Conservation (phyloP, 1,140 invertebrate species). For the Archivesica marissinica region DNA sequence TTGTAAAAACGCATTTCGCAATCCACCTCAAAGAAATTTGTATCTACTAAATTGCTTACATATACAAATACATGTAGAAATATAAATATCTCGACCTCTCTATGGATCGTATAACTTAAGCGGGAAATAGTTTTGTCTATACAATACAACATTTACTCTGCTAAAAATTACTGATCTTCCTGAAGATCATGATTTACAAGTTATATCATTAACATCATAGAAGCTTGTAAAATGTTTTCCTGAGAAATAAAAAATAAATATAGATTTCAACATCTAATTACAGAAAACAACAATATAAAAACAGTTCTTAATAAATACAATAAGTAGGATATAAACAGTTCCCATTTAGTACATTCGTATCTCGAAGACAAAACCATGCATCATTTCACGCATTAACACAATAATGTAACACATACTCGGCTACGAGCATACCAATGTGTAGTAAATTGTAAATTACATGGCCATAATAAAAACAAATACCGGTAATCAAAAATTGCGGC, state of each 20-base stretch:
- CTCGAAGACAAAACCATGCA: neutral
- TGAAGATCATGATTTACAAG: slow-evolving; percentile 15
- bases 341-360: too few relatives aligned
- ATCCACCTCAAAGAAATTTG: too few relatives aligned
- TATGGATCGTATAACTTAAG: too few relatives aligned
- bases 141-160: too few relatives aligned
- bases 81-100: too few relatives aligned
- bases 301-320: slow-evolving; percentile 28
- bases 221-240: neutral
- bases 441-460: neutral
- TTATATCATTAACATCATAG: neutral
- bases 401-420: neutral
- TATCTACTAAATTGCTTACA: too few relatives aligned
- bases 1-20: too few relatives aligned
- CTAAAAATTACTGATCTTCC: too few relatives aligned
- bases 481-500: neutral
- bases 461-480: neutral
- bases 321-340: slow-evolving; percentile 6
- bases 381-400: neutral
- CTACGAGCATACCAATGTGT: neutral
- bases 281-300: slow-evolving; percentile 27
- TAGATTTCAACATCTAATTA: slow-evolving; percentile 26
- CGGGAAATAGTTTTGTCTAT: too few relatives aligned
- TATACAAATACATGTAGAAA: too few relatives aligned
- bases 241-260: slow-evolving; percentile 29